Percentiles rank a stretch among this genome's conserved stretches.
Evolutionary conservation across 1,140 invertebrate species (phyloP).

Genomic region (Aphidius ervi): DNA sequence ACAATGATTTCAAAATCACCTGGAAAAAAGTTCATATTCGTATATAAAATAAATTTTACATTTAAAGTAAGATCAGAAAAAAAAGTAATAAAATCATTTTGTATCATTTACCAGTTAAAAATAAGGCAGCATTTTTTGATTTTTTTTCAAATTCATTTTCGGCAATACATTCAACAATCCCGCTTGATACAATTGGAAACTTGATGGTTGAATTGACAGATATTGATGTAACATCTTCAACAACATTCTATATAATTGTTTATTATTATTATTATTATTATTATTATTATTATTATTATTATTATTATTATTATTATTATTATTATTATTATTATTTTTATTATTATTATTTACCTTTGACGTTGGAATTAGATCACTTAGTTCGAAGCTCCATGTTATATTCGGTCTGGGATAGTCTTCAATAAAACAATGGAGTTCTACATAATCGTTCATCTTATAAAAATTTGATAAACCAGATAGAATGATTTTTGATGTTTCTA

Average conservation of each 20-base stretch:
- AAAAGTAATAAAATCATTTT: constrained; percentile 21
- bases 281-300: too few species aligned
- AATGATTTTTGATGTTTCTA: constrained; percentile 46
- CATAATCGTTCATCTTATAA: constrained; percentile 45
- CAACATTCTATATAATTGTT: constrained; percentile 15
- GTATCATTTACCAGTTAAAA: constrained; percentile 35
- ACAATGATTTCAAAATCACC: constrained; percentile 47
- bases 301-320: too few species aligned
- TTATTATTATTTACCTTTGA: constrained; percentile 20
- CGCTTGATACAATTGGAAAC: constrained; percentile 29
- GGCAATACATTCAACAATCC: constrained; percentile 32
- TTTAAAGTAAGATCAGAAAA: constrained; percentile 28
- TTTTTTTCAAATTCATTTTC: constrained; percentile 36
- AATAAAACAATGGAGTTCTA: constrained; percentile 46
- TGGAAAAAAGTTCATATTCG: constrained; percentile 33
- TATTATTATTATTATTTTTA: too few species aligned
- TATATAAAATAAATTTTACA: background rate
- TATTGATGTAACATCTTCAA: background rate
- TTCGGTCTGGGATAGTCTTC: constrained; percentile 49
- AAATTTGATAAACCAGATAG: constrained; percentile 35
- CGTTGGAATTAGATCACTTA: constrained; percentile 3
- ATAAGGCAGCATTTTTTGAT: constrained; percentile 23
- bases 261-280: too few species aligned
- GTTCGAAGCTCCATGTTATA: constrained; percentile 51
- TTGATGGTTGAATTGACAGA: constrained; percentile 20